Percentiles rank a stretch among this genome's conserved stretches.
phyloP scores from a whole-genome alignment of 2,113 vertebrate genomes.

The Chaetops frenatus region DNA sequence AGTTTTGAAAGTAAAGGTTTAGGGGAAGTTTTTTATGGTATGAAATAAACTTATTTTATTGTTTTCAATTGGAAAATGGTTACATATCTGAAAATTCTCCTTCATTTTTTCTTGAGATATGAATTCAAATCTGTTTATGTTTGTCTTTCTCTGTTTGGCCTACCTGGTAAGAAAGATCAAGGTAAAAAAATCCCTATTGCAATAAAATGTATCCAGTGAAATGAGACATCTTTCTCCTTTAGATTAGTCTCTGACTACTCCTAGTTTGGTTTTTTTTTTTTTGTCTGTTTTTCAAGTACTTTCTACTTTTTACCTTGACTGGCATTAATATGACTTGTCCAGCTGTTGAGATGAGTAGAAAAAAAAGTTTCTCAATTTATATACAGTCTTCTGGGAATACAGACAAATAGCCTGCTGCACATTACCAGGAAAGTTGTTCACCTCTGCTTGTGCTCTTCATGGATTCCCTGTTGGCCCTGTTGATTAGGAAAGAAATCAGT shows the following conservation, averaged over 20 bases:
- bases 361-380: neutral
- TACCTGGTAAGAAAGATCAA: neutral
- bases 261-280: neutral
- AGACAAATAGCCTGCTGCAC: neutral
- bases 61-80: neutral
- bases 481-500: neutral
- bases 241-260: neutral
- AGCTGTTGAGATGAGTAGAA: neutral
- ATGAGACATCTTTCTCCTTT: neutral
- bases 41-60: neutral
- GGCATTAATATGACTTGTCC: neutral
- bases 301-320: neutral
- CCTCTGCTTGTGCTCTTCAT: neutral
- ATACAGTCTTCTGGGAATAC: neutral
- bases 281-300: neutral
- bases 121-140: neutral
- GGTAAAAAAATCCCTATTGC: neutral
- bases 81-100: neutral
- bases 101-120: neutral
- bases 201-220: neutral
- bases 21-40: neutral
- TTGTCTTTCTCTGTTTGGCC: neutral
- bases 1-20: neutral
- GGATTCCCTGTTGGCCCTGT: neutral
- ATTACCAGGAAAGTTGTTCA: neutral